Percentiles rank a stretch among this genome's conserved stretches.
phyloP scores from a whole-genome alignment of 1,140 invertebrate species.

The Polypedilum vanderplanki region DNA sequence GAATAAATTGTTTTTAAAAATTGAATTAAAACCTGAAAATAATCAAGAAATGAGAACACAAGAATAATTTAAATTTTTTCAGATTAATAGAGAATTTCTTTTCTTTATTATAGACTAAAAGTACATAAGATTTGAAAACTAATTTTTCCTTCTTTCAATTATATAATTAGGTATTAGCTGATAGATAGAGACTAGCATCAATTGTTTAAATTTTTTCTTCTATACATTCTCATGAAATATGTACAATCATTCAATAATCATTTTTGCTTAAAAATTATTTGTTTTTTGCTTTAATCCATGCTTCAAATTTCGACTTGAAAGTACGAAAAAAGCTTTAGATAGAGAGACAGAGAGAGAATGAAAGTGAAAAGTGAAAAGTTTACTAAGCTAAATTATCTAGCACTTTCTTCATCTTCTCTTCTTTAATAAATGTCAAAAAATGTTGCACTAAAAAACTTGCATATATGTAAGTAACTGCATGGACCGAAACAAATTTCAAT shows the following conservation, averaged over 20 bases:
- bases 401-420: too few species aligned
- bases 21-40: too few species aligned
- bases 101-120: neutral
- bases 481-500: neutral
- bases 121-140: constrained; percentile 19
- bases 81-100: constrained; percentile 5
- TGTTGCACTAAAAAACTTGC: neutral
- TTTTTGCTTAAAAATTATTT: too few species aligned
- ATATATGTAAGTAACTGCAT: neutral
- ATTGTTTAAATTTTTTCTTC: neutral
- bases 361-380: too few species aligned
- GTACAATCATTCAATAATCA: too few species aligned
- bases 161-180: too few species aligned
- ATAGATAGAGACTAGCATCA: neutral
- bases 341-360: neutral
- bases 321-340: neutral
- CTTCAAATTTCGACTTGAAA: neutral
- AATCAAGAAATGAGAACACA: too few species aligned
- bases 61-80: neutral
- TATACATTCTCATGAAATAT: neutral
- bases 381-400: too few species aligned
- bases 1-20: too few species aligned
- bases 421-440: too few species aligned
- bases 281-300: neutral
- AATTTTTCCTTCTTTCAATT: neutral